Conservation (phyloP, 2,888 invertebrate genomes). For the Autographa pulchrina region DNA sequence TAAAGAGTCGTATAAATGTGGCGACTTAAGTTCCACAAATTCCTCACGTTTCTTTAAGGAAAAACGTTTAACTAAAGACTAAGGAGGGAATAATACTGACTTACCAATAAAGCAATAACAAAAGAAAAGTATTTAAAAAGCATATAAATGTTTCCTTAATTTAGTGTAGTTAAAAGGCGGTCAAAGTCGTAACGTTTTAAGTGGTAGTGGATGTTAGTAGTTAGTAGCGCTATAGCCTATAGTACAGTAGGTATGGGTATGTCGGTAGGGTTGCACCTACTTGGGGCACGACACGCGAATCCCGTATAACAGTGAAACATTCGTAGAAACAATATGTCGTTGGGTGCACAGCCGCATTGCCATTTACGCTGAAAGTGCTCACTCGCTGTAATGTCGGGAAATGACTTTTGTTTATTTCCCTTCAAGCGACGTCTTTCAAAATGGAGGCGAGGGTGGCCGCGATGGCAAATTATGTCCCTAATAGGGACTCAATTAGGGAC, state of each 20-base stretch:
- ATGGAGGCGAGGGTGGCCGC: constrained; percentile 42
- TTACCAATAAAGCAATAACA: constrained; percentile 22
- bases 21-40: constrained; percentile 36
- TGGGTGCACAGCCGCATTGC: constrained; percentile 66
- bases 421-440: constrained; percentile 63
- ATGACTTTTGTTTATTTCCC: constrained; percentile 70
- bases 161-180: constrained; percentile 35
- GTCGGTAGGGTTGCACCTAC: constrained; percentile 58
- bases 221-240: no score
- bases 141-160: constrained; percentile 41
- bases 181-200: constrained; percentile 37
- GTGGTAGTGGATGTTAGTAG: constrained; percentile 25
- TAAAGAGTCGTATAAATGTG: constrained; percentile 48
- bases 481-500: constrained; percentile 55
- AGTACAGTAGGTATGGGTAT: constrained; percentile 25
- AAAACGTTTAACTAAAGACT: constrained; percentile 32
- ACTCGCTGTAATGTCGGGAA: constrained; percentile 67
- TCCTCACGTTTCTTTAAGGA: constrained; percentile 31
- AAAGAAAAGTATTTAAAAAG: constrained; percentile 22
- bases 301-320: constrained; percentile 68
- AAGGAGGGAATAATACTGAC: constrained; percentile 26
- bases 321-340: constrained; percentile 75
- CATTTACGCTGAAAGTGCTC: constrained; percentile 72
- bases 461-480: constrained; percentile 53
- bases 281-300: constrained; percentile 72